These are phyloP conservation scores for Diglossa cyanea DNA, from an alignment of 2,797 vertebrate species.

Conservation along the genomic window DNA sequence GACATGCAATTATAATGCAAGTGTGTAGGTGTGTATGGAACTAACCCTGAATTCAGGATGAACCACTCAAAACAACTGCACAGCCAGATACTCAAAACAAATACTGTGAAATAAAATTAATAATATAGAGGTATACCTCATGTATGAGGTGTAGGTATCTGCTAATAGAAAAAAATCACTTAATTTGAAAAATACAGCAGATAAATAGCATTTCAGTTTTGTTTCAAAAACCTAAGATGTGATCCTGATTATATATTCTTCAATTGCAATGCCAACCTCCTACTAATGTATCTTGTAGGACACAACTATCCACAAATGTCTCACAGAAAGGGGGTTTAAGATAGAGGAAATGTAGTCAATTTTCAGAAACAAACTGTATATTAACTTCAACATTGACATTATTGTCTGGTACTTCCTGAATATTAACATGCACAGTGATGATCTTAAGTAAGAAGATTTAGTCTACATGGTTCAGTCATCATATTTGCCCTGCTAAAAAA, in stretches of 20 bases:
- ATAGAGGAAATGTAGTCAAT: not conserved
- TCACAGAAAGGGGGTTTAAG: not conserved
- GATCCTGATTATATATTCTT: not conserved
- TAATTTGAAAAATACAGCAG: conserved; percentile 10
- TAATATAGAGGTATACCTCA: not conserved
- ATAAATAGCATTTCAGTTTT: not conserved
- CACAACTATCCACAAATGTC: not conserved
- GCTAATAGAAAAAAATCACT: not conserved
- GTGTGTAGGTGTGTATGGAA: not conserved
- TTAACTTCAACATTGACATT: not conserved
- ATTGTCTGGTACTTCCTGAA: not conserved
- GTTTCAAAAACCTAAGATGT: not conserved
- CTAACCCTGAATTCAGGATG: not conserved
- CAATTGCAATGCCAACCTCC: not conserved
- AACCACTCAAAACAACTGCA: not conserved
- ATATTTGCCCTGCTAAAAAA: not conserved
- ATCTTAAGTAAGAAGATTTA: not conserved
- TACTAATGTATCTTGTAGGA: not conserved
- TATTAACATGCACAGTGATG: not conserved
- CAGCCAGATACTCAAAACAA: not conserved
- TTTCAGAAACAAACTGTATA: not conserved
- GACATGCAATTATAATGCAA: not conserved
- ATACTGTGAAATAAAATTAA: not conserved
- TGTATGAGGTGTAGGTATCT: not conserved
- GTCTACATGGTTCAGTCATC: not conserved